Percentiles rank a stretch among this genome's conserved stretches.
phyloP scores from a whole-genome alignment of 2,888 invertebrate species.

The Dolomedes plantarius region DNA sequence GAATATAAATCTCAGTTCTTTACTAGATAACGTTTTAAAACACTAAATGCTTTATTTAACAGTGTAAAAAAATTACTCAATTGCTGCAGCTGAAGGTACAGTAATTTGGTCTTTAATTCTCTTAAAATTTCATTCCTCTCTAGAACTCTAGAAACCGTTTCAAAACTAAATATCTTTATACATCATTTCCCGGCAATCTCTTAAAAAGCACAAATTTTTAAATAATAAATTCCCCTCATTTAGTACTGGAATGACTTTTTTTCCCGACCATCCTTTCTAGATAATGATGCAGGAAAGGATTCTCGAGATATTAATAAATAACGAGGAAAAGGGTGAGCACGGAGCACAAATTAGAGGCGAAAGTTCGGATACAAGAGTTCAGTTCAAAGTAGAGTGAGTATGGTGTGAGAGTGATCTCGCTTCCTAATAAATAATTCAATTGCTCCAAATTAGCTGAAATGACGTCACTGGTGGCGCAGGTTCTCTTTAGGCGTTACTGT shows the following conservation, averaged over 20 bases:
- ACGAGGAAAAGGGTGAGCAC: not conserved
- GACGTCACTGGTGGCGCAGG: slow-evolving; percentile 5
- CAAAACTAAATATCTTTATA: no score
- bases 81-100: no score
- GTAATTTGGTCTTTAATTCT: no score
- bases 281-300: not conserved
- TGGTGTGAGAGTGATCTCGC: not conserved
- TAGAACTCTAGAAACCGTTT: no score
- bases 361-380: not conserved
- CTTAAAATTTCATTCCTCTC: no score
- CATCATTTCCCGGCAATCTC: no score
- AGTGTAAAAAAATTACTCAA: no score
- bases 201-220: no score
- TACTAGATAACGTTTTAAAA: no score
- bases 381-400: not conserved
- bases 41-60: no score
- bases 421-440: slow-evolving; percentile 39
- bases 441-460: slow-evolving; percentile 27
- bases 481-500: not conserved
- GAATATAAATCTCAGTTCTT: no score
- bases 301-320: not conserved
- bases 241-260: not conserved
- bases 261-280: not conserved
- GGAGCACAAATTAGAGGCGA: not conserved
- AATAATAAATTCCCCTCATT: no score